These are phyloP conservation scores for Globodera ellingtonae DNA, from an alignment of 1,140 invertebrate genomes.

Conservation along the genomic window DNA sequence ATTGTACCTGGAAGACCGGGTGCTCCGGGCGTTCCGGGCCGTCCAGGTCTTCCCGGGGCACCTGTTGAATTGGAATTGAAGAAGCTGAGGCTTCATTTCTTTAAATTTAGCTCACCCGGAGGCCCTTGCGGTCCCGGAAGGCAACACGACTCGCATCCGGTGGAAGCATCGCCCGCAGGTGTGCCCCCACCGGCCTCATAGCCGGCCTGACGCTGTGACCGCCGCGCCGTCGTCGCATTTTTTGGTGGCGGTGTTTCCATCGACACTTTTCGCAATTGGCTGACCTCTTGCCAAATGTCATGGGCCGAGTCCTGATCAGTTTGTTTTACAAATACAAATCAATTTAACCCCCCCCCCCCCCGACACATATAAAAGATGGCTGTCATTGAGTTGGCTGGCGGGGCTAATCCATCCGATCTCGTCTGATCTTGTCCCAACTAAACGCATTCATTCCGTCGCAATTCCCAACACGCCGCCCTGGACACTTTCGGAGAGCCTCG, in stretches of 20 bases:
- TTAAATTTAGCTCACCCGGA: slow-evolving; percentile 18
- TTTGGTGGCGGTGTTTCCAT: neutral
- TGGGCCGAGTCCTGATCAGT: slow-evolving; percentile 27
- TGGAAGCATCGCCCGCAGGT: neutral
- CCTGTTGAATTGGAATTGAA: slow-evolving; percentile 12
- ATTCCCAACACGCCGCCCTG: no score
- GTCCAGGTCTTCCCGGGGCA: slow-evolving; percentile 34
- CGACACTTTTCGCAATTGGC: slow-evolving; percentile 25
- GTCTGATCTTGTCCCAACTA: no score
- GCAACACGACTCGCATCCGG: slow-evolving; percentile 34
- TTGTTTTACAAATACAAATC: neutral
- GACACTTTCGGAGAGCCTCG: no score
- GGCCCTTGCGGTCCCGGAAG: slow-evolving; percentile 37
- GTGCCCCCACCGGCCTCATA: neutral
- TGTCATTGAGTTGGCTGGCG: no score
- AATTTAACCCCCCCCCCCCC: slow-evolving; percentile 11
- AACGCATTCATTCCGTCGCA: no score
- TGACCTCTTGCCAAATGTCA: slow-evolving; percentile 37
- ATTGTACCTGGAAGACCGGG: slow-evolving; percentile 34
- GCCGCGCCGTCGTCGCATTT: neutral
- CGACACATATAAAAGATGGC: no score
- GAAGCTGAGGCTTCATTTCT: neutral
- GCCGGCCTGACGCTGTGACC: slow-evolving; percentile 13
- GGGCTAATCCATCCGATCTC: no score
- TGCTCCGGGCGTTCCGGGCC: slow-evolving; percentile 40